Evolutionary conservation across 2,797 vertebrate species (phyloP).

Genomic region (Falco naumanni): DNA sequence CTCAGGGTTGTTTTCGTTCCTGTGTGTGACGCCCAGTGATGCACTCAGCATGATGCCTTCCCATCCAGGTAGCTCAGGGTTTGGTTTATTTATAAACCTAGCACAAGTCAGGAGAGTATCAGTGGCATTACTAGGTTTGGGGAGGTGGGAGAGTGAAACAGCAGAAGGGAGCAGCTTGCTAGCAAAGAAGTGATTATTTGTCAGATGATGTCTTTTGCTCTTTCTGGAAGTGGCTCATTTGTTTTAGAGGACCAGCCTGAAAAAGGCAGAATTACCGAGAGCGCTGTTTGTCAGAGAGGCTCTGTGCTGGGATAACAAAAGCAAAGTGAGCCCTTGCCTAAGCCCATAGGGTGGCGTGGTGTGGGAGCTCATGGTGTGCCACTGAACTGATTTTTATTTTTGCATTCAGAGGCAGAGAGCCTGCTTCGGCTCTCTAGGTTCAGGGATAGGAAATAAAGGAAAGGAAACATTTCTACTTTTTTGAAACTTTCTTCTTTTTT

Average conservation of each 20-base stretch:
- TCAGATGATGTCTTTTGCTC: not conserved
- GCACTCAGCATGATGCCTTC: not conserved
- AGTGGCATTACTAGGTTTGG: not conserved
- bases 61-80: not conserved
- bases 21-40: not conserved
- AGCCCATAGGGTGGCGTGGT: not conserved
- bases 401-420: not conserved
- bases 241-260: not conserved
- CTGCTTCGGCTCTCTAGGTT: not conserved
- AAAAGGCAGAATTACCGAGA: not conserved
- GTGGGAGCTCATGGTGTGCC: not conserved
- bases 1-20: not conserved
- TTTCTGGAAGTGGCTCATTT: not conserved
- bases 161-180: not conserved
- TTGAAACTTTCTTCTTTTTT: not conserved
- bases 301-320: not conserved
- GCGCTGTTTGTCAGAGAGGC: not conserved
- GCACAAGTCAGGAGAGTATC: not conserved
- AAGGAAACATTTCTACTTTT: not conserved
- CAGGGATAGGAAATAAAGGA: not conserved
- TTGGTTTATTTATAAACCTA: conserved; percentile 9
- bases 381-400: not conserved
- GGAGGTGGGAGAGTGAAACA: not conserved
- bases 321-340: not conserved
- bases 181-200: not conserved